Percentiles rank a stretch among this genome's conserved stretches.
phyloP scores from a whole-genome alignment of 2,113 vertebrate genomes.

The Uropsilus gracilis region DNA sequence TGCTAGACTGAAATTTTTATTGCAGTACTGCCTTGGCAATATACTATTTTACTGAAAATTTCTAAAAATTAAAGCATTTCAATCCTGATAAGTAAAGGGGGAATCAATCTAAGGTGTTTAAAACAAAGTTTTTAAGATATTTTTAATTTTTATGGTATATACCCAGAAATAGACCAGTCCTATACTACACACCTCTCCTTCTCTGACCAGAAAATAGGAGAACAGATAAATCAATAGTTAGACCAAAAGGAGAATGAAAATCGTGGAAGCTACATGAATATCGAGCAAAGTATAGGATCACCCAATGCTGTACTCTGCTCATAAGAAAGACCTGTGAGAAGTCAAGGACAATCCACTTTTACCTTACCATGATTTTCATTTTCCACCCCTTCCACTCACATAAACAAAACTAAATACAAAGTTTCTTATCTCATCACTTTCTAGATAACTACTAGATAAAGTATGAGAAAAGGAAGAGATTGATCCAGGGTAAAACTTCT shows the following conservation, averaged over 20 bases:
- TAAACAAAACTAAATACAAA: neutral
- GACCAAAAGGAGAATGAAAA: neutral
- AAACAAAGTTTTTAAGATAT: neutral
- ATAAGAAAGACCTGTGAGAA: neutral
- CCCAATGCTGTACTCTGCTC: neutral
- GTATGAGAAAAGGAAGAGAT: neutral
- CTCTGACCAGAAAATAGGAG: neutral
- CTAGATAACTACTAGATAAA: neutral
- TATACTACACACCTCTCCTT: neutral
- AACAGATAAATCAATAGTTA: neutral
- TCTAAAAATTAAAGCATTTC: constrained; percentile 25
- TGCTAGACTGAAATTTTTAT: neutral
- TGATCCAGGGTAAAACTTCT: neutral
- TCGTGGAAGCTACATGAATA: neutral
- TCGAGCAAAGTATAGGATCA: neutral
- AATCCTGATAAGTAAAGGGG: neutral
- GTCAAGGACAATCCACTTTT: neutral
- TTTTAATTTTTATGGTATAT: neutral
- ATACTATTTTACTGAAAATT: neutral
- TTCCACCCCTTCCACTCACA: neutral
- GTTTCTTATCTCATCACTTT: neutral
- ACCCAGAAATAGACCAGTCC: neutral
- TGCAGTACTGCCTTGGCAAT: neutral
- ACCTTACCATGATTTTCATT: neutral
- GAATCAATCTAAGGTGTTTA: neutral